Conservation (phyloP, 2,113 vertebrate species). For the Austrofundulus limnaeus region DNA sequence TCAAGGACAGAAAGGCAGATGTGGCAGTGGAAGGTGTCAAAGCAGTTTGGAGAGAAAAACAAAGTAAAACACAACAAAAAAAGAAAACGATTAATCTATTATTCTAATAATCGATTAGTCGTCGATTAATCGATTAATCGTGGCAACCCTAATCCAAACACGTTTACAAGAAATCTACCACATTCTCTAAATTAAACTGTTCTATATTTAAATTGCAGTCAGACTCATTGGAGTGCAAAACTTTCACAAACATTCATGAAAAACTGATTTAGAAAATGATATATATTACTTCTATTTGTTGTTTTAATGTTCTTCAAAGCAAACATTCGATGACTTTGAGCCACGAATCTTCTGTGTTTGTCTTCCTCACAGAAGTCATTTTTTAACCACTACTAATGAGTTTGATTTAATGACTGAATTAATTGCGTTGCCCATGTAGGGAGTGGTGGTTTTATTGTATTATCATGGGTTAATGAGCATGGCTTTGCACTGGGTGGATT, state of each 20-base stretch:
- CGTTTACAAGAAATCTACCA: no score
- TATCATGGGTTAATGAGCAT: slow-evolving; percentile 57
- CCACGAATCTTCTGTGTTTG: slow-evolving; percentile 14
- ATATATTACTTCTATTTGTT: slow-evolving; percentile 10
- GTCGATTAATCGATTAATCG: no score
- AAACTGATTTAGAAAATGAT: neutral
- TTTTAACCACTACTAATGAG: slow-evolving; percentile 37
- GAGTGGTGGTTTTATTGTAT: slow-evolving; percentile 49
- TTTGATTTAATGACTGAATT: slow-evolving; percentile 48
- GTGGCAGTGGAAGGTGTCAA: no score
- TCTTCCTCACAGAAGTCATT: slow-evolving; percentile 17
- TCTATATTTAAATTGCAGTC: no score
- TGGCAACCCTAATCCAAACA: no score
- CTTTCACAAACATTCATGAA: slow-evolving; percentile 13
- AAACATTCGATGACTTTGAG: neutral
- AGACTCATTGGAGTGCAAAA: no score
- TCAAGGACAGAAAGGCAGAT: no score
- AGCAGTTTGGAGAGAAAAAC: no score
- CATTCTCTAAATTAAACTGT: no score
- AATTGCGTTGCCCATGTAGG: slow-evolving; percentile 39
- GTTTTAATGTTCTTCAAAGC: slow-evolving; percentile 7
- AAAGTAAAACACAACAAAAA: no score
- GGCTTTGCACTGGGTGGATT: slow-evolving; percentile 36
- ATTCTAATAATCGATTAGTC: no score
- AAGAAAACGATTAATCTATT: no score